These are phyloP conservation scores for Riparia riparia DNA, from an alignment of 2,113 vertebrate genomes.

Conservation along the genomic window DNA sequence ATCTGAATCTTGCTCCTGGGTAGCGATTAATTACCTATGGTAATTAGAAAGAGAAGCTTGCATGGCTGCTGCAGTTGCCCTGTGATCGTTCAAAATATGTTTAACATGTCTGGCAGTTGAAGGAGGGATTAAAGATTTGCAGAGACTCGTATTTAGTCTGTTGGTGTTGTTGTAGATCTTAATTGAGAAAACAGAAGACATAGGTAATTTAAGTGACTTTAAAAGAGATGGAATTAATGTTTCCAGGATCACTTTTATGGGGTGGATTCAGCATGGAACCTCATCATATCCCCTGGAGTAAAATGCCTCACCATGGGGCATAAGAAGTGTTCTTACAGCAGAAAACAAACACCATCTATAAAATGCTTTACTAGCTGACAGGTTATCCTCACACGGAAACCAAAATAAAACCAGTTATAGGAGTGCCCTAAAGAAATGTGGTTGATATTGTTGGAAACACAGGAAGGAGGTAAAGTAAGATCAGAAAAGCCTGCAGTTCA, in stretches of 20 bases:
- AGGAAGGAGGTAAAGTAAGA: background rate
- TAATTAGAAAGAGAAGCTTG: constrained; percentile 9
- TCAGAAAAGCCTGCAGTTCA: background rate
- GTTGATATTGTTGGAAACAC: background rate
- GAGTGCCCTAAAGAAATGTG: background rate
- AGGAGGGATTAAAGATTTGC: background rate
- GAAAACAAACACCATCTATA: background rate
- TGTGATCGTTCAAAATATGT: background rate
- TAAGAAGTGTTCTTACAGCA: background rate
- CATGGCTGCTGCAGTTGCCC: background rate
- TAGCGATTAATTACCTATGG: background rate
- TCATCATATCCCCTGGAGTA: background rate
- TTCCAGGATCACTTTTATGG: background rate
- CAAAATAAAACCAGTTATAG: background rate
- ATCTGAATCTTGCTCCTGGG: background rate
- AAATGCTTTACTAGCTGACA: background rate
- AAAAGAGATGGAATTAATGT: background rate
- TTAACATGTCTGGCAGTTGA: background rate
- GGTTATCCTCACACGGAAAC: background rate
- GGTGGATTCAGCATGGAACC: background rate
- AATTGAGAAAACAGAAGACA: background rate
- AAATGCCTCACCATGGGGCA: background rate
- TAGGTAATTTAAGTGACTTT: background rate
- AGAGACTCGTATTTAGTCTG: background rate
- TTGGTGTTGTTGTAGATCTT: background rate